Percentiles rank a stretch among this genome's conserved stretches.
Evolutionary conservation across 2,888 invertebrate genomes (phyloP).

Genomic region (Smittia sp.): DNA sequence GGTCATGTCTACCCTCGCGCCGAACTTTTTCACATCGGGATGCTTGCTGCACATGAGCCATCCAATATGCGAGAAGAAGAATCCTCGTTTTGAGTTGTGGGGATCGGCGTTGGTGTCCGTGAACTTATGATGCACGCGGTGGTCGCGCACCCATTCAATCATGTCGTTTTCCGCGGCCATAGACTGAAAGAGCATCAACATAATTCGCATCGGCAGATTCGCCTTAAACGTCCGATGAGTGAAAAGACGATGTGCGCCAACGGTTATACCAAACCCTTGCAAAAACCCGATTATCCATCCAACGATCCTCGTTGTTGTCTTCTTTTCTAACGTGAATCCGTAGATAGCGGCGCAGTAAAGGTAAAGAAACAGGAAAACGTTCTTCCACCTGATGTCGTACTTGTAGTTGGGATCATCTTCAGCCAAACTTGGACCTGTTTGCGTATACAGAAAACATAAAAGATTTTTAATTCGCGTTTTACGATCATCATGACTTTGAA

Average conservation of each 20-base stretch:
- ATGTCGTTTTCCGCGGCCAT: slow-evolving; percentile 85
- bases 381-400: slow-evolving; percentile 15
- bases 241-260: slow-evolving; percentile 92
- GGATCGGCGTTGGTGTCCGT: slow-evolving; percentile 88
- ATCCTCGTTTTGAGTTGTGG: slow-evolving; percentile 82
- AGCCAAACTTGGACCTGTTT: background rate
- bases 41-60: slow-evolving; percentile 89
- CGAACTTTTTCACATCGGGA: slow-evolving; percentile 80
- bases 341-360: slow-evolving; percentile 7
- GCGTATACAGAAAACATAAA: too few relatives aligned
- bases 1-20: slow-evolving; percentile 79
- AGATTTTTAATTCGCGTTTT: too few relatives aligned
- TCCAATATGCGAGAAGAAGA: slow-evolving; percentile 94
- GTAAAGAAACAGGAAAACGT: background rate
- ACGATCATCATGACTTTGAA: too few relatives aligned
- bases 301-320: background rate
- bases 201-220: slow-evolving; percentile 62
- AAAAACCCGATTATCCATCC: slow-evolving; percentile 56
- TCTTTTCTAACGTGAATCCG: background rate
- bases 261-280: slow-evolving; percentile 70
- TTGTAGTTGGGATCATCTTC: background rate
- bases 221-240: slow-evolving; percentile 84
- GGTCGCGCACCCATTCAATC: slow-evolving; percentile 82
- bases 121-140: slow-evolving; percentile 77
- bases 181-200: slow-evolving; percentile 79